Percentiles rank a stretch among this genome's conserved stretches.
Evolutionary conservation across 2,888 invertebrate genomes (phyloP).

Genomic region (Diplazon laetatorius): DNA sequence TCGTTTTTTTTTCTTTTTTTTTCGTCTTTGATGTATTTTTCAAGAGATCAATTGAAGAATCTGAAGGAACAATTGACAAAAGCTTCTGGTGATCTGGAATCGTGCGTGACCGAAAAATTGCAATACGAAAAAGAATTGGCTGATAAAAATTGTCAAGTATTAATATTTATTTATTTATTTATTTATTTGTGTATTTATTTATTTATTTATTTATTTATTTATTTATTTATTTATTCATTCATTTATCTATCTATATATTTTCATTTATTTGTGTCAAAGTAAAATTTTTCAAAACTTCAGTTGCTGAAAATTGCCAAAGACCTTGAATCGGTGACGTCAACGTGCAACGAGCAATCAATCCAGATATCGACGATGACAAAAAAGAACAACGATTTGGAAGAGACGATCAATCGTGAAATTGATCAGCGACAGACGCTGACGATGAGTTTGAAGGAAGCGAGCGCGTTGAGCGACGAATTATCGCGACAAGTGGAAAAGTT

Average conservation of each 20-base stretch:
- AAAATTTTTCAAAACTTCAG: no score
- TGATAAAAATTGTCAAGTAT: slow-evolving; percentile 40
- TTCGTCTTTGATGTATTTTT: slow-evolving; percentile 29
- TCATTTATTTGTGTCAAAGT: no score
- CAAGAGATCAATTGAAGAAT: slow-evolving; percentile 22
- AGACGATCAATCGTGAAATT: slow-evolving; percentile 22
- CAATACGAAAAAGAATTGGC: slow-evolving; percentile 32
- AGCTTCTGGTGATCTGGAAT: slow-evolving; percentile 26
- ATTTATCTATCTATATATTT: not conserved
- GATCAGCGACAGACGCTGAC: slow-evolving; percentile 44
- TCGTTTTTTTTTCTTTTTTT: not conserved
- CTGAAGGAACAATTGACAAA: slow-evolving; percentile 35
- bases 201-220: no score
- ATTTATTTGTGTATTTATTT: no score
- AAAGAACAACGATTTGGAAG: slow-evolving; percentile 43
- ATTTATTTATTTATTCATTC: no score
- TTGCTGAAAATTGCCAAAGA: slow-evolving; percentile 31
- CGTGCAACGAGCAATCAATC: slow-evolving; percentile 6
- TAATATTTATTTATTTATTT: not conserved
- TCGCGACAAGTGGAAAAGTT: slow-evolving; percentile 43
- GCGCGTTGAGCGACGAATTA: slow-evolving; percentile 31
- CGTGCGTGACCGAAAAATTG: slow-evolving; percentile 36
- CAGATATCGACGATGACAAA: slow-evolving; percentile 39
- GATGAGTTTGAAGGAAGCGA: slow-evolving; percentile 33
- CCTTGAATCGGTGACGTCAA: slow-evolving; percentile 23